Evolutionary conservation across 2,888 invertebrate species (phyloP).

Genomic region (Syrista parreyssii): DNA sequence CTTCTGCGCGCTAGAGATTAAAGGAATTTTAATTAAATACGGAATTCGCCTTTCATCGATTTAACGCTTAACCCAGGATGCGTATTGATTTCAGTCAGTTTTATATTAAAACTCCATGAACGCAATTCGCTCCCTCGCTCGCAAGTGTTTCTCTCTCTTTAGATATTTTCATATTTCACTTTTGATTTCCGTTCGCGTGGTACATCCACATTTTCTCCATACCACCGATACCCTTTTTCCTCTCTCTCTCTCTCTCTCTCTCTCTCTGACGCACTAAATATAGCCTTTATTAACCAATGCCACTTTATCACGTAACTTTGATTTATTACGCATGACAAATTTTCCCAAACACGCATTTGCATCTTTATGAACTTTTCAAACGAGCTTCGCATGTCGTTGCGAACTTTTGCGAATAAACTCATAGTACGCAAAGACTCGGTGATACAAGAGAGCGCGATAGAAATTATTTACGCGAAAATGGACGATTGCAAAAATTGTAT

Average conservation of each 20-base stretch:
- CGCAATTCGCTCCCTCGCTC: not conserved
- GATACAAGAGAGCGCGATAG: no score
- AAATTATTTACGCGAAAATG: no score
- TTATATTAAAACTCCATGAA: not conserved
- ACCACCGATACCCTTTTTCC: not conserved
- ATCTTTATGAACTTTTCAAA: not conserved
- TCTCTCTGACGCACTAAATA: not conserved
- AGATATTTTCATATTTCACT: not conserved
- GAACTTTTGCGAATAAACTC: no score
- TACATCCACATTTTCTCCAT: no score
- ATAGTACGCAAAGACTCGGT: not conserved
- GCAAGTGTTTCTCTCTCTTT: not conserved
- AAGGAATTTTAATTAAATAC: conserved; percentile 4
- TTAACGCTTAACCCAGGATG: not conserved
- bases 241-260: not conserved
- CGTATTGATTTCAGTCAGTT: not conserved
- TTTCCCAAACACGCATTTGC: not conserved
- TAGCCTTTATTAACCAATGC: not conserved
- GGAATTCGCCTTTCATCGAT: conserved; percentile 19
- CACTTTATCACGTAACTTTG: not conserved
- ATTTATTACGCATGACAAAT: not conserved
- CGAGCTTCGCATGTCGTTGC: no score
- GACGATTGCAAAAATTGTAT: not conserved
- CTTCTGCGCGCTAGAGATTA: not conserved
- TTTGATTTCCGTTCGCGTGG: not conserved